Conservation (phyloP, 2,113 vertebrate genomes). For the Talpa occidentalis region DNA sequence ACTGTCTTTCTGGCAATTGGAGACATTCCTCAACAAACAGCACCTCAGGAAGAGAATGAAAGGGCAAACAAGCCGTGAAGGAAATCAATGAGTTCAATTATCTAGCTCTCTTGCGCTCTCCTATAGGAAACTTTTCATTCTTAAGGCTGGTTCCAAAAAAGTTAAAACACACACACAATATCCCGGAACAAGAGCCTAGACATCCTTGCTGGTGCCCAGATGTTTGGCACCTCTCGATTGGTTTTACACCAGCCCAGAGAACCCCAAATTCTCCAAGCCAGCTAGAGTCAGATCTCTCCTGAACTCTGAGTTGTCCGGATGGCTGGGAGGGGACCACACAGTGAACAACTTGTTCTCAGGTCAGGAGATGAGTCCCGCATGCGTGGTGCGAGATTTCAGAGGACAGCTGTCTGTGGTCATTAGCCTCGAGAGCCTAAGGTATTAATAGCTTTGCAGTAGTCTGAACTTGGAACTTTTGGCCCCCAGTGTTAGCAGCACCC, state of each 20-base stretch:
- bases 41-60: conserved; percentile 87
- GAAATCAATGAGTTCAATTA: conserved; percentile 91
- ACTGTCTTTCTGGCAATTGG: conserved; percentile 88
- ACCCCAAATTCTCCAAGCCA: conserved; percentile 33
- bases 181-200: conserved; percentile 69
- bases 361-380: conserved; percentile 49
- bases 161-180: conserved; percentile 42
- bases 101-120: conserved; percentile 76
- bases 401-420: conserved; percentile 51
- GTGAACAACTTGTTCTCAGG: not conserved
- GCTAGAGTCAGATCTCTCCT: not conserved
- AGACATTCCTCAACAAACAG: conserved; percentile 90
- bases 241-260: conserved; percentile 52
- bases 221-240: conserved; percentile 63
- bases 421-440: not conserved
- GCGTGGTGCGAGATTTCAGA: conserved; percentile 65
- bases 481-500: not conserved
- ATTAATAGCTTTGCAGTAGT: not conserved
- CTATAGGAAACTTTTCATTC: conserved; percentile 86
- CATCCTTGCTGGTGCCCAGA: conserved; percentile 57
- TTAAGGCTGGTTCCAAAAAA: conserved; percentile 67
- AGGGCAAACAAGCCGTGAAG: conserved; percentile 89
- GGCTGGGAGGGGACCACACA: not conserved
- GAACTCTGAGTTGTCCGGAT: not conserved
- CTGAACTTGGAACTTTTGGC: not conserved